These are phyloP conservation scores for Drosophila teissieri DNA, from an alignment of 1,140 invertebrate genomes.

Conservation along the genomic window DNA sequence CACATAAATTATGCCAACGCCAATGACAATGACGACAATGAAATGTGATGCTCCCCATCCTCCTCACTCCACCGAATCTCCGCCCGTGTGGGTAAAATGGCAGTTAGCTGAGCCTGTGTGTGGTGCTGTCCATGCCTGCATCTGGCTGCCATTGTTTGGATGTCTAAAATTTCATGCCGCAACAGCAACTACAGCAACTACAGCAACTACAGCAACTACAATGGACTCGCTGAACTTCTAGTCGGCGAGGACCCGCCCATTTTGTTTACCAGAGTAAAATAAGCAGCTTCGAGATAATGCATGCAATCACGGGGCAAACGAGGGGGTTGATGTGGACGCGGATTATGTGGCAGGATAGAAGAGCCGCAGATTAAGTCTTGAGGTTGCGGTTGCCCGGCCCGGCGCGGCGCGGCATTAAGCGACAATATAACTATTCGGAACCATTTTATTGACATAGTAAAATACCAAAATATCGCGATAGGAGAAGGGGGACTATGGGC, in stretches of 20 bases:
- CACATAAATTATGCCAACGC: constrained; percentile 63
- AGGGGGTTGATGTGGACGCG: not conserved
- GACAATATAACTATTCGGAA: constrained; percentile 2
- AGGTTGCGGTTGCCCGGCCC: not conserved
- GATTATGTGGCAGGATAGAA: not conserved
- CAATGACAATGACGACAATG: constrained; percentile 73
- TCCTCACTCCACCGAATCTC: not conserved
- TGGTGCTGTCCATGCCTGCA: constrained; percentile 42
- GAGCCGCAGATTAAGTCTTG: not conserved
- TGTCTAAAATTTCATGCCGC: constrained; percentile 50
- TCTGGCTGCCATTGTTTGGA: constrained; percentile 55
- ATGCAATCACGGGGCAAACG: constrained; percentile 23
- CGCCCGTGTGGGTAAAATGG: constrained; percentile 25
- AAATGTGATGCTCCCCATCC: constrained; percentile 44
- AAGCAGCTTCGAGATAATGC: constrained; percentile 20
- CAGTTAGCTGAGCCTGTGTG: constrained; percentile 32
- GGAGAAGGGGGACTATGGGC: constrained; percentile 8
- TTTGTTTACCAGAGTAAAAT: constrained; percentile 44
- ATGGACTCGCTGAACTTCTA: constrained; percentile 18
- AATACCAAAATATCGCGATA: constrained; percentile 33
- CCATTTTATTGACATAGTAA: constrained; percentile 41
- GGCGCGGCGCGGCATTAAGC: not conserved
- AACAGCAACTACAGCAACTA: constrained; percentile 17
- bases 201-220: constrained; percentile 18
- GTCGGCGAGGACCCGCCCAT: not conserved